Conservation (phyloP, 2,113 vertebrate genomes). For the Carettochelys insculpta region DNA sequence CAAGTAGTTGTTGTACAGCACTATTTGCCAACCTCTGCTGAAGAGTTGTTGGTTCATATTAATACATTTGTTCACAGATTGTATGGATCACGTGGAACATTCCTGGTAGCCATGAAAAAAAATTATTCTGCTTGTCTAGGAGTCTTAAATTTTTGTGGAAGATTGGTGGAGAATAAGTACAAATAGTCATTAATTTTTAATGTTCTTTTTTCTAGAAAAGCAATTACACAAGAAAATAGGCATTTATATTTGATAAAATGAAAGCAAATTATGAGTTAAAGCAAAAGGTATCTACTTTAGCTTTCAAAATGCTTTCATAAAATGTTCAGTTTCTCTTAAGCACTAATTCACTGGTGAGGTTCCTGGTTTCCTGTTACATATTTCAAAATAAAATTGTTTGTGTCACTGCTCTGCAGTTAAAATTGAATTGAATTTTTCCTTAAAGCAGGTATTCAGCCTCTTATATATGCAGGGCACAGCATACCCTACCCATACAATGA, state of each 20-base stretch:
- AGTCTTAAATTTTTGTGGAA: background rate
- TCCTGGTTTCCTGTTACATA: background rate
- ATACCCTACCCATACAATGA: background rate
- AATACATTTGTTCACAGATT: background rate
- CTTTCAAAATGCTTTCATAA: background rate
- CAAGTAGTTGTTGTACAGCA: background rate
- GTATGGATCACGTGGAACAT: background rate
- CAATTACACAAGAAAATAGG: background rate
- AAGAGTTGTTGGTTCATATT: background rate
- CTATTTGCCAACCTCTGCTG: background rate
- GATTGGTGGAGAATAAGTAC: background rate
- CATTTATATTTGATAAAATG: background rate
- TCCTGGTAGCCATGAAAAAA: background rate
- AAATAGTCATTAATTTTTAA: background rate
- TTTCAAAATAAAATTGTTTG: background rate
- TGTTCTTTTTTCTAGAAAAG: background rate
- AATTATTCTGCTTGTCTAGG: slow-evolving; percentile 1
- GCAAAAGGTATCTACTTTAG: background rate
- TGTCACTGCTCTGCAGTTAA: background rate
- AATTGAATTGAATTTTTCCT: background rate
- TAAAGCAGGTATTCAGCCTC: background rate
- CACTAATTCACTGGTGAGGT: background rate
- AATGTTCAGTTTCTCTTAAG: background rate
- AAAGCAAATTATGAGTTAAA: background rate
- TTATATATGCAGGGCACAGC: background rate